These are phyloP conservation scores for Oligia fasciuncula DNA, from an alignment of 2,888 invertebrate species.

Conservation along the genomic window DNA sequence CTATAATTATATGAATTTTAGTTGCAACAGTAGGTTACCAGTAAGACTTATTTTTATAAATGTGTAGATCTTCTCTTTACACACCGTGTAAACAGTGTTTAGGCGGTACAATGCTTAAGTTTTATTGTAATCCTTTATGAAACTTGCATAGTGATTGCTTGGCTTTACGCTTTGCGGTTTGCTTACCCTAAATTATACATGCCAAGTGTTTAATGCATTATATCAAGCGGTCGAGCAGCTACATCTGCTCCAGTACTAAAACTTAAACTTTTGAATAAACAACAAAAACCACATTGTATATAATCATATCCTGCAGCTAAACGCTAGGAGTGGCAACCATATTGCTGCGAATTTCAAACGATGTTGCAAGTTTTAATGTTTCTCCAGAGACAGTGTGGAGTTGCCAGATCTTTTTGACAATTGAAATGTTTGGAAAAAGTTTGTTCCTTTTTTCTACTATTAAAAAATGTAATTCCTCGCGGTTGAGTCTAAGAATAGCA, in stretches of 20 bases:
- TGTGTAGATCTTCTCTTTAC: not conserved
- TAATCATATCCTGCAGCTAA: conserved; percentile 49
- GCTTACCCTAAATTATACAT: not conserved
- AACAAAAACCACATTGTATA: conserved; percentile 57
- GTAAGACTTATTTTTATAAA: not conserved
- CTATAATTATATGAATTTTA: not conserved
- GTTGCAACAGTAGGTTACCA: not conserved
- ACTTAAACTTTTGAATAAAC: conserved; percentile 32
- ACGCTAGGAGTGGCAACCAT: conserved; percentile 22
- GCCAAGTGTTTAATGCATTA: conserved; percentile 3
- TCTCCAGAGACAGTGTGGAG: conserved; percentile 26
- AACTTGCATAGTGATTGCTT: not conserved
- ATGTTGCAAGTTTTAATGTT: conserved; percentile 56
- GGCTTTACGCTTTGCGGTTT: not conserved
- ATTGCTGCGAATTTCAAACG: conserved; percentile 42
- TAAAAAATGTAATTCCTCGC: not conserved
- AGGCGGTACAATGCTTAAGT: not conserved
- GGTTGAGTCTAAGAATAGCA: too few relatives aligned
- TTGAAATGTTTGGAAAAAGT: conserved; percentile 37
- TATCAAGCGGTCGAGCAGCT: conserved; percentile 33
- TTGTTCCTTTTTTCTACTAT: not conserved
- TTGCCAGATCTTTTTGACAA: conserved; percentile 48
- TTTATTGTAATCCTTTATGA: not conserved
- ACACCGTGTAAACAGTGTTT: too few relatives aligned
- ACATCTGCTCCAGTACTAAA: conserved; percentile 29